A percentile compares a stretch with the other conserved stretches of the same genome.
These are phyloP conservation scores for Leptinotarsa undecemlineata DNA, from an alignment of 1,140 invertebrate species.

Conservation along the genomic window DNA sequence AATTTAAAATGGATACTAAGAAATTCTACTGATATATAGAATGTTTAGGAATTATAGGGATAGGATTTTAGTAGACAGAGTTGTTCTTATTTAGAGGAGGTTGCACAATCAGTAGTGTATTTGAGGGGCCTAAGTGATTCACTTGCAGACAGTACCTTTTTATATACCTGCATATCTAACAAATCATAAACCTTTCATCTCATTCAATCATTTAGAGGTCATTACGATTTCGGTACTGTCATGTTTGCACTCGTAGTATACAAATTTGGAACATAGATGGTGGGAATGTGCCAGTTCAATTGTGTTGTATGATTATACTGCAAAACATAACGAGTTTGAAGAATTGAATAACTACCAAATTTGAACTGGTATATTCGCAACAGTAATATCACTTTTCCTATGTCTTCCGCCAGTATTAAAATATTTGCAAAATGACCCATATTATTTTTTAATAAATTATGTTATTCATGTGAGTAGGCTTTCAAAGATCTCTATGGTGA, in stretches of 20 bases:
- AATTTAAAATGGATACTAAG: slow-evolving; percentile 11
- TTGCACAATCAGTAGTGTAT: slow-evolving; percentile 53
- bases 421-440: background rate
- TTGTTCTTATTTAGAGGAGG: slow-evolving; percentile 29
- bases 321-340: background rate
- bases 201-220: background rate
- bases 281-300: background rate
- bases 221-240: background rate
- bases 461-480: slow-evolving; percentile 47
- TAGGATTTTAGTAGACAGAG: slow-evolving; percentile 10
- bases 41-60: slow-evolving; percentile 14
- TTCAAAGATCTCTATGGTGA: slow-evolving; percentile 54
- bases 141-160: slow-evolving; percentile 23
- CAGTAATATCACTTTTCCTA: slow-evolving; percentile 4
- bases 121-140: slow-evolving; percentile 48
- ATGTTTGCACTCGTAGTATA: background rate
- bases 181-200: background rate
- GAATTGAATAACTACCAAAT: background rate
- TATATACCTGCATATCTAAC: slow-evolving; percentile 15
- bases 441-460: slow-evolving; percentile 5
- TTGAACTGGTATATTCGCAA: background rate
- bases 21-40: slow-evolving; percentile 25
- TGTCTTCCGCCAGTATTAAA: background rate
- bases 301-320: background rate
- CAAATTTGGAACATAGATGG: background rate